These are phyloP conservation scores for Amphiura filiformis DNA, from an alignment of 35 echinoderm and acorn worm genomes.

Conservation along the genomic window DNA sequence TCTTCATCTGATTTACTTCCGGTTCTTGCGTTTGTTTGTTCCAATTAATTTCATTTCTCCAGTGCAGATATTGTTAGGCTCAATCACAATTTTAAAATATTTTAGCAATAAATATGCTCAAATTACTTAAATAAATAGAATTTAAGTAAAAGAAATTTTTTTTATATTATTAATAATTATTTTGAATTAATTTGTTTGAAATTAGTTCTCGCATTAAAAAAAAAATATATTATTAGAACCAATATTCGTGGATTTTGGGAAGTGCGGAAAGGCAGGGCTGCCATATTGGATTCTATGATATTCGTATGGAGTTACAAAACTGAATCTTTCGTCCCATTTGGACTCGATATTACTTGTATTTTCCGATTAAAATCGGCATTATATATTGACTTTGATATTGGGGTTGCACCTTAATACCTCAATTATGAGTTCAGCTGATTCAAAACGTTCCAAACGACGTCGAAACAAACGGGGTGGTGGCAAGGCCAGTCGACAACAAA, in stretches of 20 bases:
- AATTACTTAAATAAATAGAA: too few relatives aligned
- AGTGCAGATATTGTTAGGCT: too few relatives aligned
- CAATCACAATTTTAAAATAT: too few relatives aligned
- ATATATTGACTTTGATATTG: not conserved
- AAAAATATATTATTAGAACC: not conserved
- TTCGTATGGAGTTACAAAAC: not conserved
- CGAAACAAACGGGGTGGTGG: slow-evolving; percentile 93
- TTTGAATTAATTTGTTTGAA: too few relatives aligned
- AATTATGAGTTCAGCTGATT: slow-evolving; percentile 91
- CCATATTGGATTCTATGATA: slow-evolving; percentile 8
- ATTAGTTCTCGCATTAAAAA: too few relatives aligned
- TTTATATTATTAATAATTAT: too few relatives aligned
- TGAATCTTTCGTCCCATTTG: not conserved
- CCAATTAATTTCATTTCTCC: too few relatives aligned
- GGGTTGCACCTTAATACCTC: slow-evolving; percentile 2
- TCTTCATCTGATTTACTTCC: too few relatives aligned
- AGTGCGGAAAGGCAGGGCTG: slow-evolving; percentile 6
- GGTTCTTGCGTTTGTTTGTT: too few relatives aligned
- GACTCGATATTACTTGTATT: not conserved
- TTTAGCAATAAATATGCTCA: too few relatives aligned
- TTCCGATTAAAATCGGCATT: not conserved
- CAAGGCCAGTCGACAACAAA: slow-evolving; percentile 66
- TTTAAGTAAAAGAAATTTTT: too few relatives aligned
- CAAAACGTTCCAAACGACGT: slow-evolving; percentile 83
- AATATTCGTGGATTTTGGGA: not conserved